phyloP scores from a whole-genome alignment of 2,797 vertebrate genomes.

The Acomys russatus region DNA sequence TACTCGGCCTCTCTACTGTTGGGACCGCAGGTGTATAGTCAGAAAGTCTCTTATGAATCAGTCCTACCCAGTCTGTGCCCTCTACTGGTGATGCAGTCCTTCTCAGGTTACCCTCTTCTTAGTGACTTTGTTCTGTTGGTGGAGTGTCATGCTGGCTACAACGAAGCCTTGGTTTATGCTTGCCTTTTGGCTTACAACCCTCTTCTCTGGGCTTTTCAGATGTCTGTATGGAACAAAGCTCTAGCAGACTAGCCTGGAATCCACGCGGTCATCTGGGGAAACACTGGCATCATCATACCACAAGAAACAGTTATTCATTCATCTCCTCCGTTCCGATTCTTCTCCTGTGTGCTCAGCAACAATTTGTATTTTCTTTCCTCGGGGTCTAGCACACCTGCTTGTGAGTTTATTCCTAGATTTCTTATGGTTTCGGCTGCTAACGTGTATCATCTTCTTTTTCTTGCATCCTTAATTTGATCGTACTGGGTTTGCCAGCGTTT shows the following conservation, averaged over 20 bases:
- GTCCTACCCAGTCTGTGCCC: not conserved
- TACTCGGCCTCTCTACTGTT: not conserved
- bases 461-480: slow-evolving; percentile 65
- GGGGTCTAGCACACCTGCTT: slow-evolving; percentile 18
- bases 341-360: not conserved
- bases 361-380: slow-evolving; percentile 62
- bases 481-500: slow-evolving; percentile 62
- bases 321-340: not conserved
- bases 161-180: not conserved
- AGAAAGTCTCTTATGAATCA: not conserved
- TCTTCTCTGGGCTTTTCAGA: not conserved
- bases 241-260: not conserved
- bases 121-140: not conserved
- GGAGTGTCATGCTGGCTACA: not conserved
- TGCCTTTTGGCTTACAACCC: not conserved
- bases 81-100: too few relatives aligned
- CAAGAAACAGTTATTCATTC: not conserved
- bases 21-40: not conserved
- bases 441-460: slow-evolving; percentile 55
- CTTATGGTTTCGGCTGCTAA: slow-evolving; percentile 64
- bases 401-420: slow-evolving; percentile 60
- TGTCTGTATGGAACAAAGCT: not conserved
- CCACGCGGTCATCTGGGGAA: not conserved
- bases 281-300: not conserved
- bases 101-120: not conserved